Conservation (phyloP, 2,113 vertebrate species). For the Pampusana beccarii region DNA sequence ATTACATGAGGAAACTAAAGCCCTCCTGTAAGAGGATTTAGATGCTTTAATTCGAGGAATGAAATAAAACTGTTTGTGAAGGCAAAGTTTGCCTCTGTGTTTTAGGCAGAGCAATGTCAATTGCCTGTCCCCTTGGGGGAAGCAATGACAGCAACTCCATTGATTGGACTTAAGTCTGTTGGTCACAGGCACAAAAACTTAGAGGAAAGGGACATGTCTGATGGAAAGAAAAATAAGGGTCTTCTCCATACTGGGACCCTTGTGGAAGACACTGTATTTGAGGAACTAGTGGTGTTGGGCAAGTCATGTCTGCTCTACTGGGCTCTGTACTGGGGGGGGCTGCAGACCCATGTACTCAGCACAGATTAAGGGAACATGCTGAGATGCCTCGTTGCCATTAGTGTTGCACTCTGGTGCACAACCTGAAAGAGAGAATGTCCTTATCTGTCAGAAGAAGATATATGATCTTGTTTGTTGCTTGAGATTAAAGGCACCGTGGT, state of each 20-base stretch:
- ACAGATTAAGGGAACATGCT: not conserved
- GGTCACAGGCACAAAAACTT: constrained; percentile 15
- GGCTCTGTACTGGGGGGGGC: not conserved
- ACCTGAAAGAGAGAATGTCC: not conserved
- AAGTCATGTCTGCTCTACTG: not conserved
- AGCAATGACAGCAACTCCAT: not conserved
- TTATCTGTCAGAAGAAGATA: not conserved
- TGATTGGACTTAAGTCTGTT: not conserved
- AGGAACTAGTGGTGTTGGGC: not conserved
- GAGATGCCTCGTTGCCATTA: not conserved
- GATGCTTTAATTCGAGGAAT: not conserved
- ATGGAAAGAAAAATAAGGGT: not conserved
- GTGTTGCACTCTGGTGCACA: not conserved
- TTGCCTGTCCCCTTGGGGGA: not conserved
- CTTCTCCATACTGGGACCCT: not conserved
- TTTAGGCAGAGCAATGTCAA: not conserved
- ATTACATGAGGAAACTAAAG: not conserved
- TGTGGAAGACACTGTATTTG: not conserved
- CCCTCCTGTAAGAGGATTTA: not conserved
- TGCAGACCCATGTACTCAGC: not conserved
- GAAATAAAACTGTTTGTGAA: not conserved
- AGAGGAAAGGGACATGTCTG: not conserved
- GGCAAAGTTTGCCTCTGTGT: not conserved
- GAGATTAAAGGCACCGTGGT: not conserved
- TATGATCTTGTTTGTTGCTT: not conserved